These are phyloP conservation scores for Scolopax bukidnonensis DNA, from an alignment of 2,797 vertebrate genomes.

Conservation along the genomic window DNA sequence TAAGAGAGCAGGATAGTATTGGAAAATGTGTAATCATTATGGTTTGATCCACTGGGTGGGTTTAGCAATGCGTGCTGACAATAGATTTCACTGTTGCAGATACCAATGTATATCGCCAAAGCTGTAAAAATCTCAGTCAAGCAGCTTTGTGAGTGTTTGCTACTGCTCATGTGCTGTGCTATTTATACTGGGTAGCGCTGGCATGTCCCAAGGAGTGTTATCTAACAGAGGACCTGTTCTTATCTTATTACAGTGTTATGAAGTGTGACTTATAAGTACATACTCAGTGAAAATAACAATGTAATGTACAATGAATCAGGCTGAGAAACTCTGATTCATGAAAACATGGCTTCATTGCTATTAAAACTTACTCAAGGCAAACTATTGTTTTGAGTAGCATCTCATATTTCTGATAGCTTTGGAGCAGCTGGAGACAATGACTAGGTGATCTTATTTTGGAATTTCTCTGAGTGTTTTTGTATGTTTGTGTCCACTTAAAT, in stretches of 20 bases:
- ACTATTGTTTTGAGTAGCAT: not conserved
- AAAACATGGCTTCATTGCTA: not conserved
- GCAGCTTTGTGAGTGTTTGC: constrained; percentile 38
- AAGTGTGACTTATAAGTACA: not conserved
- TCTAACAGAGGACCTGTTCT: not conserved
- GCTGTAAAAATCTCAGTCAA: constrained; percentile 42
- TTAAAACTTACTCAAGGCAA: not conserved
- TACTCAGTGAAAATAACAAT: not conserved
- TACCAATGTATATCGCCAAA: not conserved
- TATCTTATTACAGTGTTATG: not conserved
- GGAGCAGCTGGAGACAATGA: not conserved
- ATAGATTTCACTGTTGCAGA: not conserved
- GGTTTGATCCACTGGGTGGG: not conserved
- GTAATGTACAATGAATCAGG: not conserved
- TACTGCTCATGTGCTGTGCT: constrained; percentile 15
- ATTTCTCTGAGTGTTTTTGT: not conserved
- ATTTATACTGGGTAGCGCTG: constrained; percentile 40
- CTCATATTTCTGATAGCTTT: not conserved
- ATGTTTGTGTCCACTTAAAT: not conserved
- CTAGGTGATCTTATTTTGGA: not conserved
- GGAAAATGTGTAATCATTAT: not conserved
- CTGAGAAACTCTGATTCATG: not conserved
- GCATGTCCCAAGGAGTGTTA: constrained; percentile 19
- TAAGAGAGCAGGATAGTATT: not conserved
- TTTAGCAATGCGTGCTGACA: constrained; percentile 24